Conservation (phyloP, 2,888 invertebrate genomes). For the Cremastobaeus sp. region DNA sequence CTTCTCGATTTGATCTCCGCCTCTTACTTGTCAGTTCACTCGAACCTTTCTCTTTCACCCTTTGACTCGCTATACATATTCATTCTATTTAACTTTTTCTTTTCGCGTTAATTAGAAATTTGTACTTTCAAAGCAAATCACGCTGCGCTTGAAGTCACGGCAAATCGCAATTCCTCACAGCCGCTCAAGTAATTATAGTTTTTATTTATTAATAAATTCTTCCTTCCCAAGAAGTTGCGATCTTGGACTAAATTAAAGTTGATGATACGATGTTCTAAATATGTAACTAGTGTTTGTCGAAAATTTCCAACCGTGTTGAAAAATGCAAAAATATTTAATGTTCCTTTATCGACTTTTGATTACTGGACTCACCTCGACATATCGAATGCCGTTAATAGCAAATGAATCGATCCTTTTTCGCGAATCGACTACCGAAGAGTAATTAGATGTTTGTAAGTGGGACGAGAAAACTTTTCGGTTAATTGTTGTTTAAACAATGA, state of each 20-base stretch:
- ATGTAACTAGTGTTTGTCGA: neutral
- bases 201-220: conserved; percentile 31
- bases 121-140: conserved; percentile 47
- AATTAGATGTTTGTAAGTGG: conserved; percentile 20
- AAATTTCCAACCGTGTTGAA: no score
- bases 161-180: conserved; percentile 25
- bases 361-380: neutral
- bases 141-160: conserved; percentile 20
- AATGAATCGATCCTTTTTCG: conserved; percentile 19
- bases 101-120: conserved; percentile 52
- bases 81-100: conserved; percentile 58
- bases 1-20: conserved; percentile 64
- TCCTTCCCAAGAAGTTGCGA: neutral
- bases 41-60: conserved; percentile 59
- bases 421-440: conserved; percentile 13
- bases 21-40: conserved; percentile 61
- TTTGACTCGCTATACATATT: conserved; percentile 62
- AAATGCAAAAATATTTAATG: no score
- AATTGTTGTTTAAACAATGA: conserved; percentile 56
- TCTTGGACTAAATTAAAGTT: neutral
- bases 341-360: no score
- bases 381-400: conserved; percentile 23
- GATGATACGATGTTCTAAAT: neutral
- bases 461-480: conserved; percentile 26
- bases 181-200: conserved; percentile 23